Conservation (phyloP, 2,797 vertebrate species). For the Esox masquinongy region DNA sequence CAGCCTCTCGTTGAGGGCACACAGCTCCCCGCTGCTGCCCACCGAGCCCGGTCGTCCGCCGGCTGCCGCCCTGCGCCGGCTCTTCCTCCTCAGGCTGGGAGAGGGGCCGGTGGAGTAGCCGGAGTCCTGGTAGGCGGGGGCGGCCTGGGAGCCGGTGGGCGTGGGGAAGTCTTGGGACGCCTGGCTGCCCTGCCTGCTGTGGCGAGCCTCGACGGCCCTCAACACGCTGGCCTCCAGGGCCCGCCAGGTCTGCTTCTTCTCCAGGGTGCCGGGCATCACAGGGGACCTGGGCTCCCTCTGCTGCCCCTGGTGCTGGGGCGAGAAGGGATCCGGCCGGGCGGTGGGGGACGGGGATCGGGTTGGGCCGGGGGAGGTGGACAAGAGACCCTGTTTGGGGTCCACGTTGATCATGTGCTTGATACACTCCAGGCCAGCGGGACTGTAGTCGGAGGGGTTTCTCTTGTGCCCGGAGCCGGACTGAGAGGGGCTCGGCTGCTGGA, state of each 20-base stretch:
- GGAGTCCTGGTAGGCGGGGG: conserved; percentile 87
- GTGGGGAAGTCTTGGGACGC: conserved; percentile 83
- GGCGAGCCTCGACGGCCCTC: conserved; percentile 84
- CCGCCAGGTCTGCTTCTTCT: conserved; percentile 87
- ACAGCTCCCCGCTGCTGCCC: conserved; percentile 86
- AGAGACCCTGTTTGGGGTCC: conserved; percentile 74
- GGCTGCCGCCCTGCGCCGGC: conserved; percentile 76
- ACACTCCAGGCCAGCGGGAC: conserved; percentile 88
- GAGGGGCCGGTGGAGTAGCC: conserved; percentile 91
- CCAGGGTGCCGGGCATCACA: conserved; percentile 58
- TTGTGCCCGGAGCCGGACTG: conserved; percentile 74
- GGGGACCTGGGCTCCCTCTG: conserved; percentile 63
- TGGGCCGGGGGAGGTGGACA: conserved; percentile 63
- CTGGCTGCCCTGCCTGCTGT: conserved; percentile 84
- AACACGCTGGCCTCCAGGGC: conserved; percentile 84
- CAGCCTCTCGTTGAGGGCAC: conserved; percentile 84
- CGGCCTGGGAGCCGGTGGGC: conserved; percentile 58
- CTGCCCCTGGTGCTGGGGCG: conserved; percentile 49
- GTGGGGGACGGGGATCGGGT: conserved; percentile 47
- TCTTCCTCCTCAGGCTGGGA: conserved; percentile 85
- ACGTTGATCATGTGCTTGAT: conserved; percentile 92
- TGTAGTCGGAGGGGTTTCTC: conserved; percentile 84
- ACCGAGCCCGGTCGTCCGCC: conserved; percentile 83
- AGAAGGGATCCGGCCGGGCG: conserved; percentile 43
- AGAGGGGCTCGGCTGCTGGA: conserved; percentile 74